Evolutionary conservation across 2,113 vertebrate species (phyloP), one percentile per base, ranked within the genome.

Genomic region (Hirundichthys speculiger): DNA sequence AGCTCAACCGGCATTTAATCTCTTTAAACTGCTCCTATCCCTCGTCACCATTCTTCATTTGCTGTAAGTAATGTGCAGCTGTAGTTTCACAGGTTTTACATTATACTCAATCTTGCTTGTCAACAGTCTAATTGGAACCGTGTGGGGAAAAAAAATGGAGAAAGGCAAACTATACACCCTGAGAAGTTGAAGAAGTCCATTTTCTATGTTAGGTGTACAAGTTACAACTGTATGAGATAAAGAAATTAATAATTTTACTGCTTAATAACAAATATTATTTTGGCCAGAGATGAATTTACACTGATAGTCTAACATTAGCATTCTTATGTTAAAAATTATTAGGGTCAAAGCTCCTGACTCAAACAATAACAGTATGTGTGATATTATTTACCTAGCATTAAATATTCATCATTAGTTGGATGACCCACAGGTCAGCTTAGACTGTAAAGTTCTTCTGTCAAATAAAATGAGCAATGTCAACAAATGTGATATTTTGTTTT

Each of bases 351-450:
- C 75, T 61, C 66, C 53, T 70, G 71, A 72, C 52, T 78, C 54
- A 30, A 62, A 64, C 24, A 50, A 22, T 55, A 25, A 65, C 71
- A 20, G 54, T 64, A 51, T 71, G 49, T 41, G 19, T 60, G 39
- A 67, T 66, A 42, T 74, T 45, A 51, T 73, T 52, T 57, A 48
- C 24, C 49, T 72, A 30, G 43, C 34, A 13, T 69, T 83, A 64
- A 75, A 82, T 88, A 76, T 86, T 80, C 47, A 84, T 69, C 39
- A 70, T 56, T 0, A 43, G 18, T 30, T 30, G 61, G 27, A 1
- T 2, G 69, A 49, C 16, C 60, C 27, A 12, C 30, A 45, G 64
- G 73, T 73, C 56, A 47, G 15, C 56, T 38, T 30, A 47, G 39
- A 19, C 41, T 63, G 41, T 39, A 2, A 58, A 51, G 13, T 47